These are phyloP conservation scores for Luidia sarsii DNA, from an alignment of 53 echinoderm and acorn worm species.

Conservation along the genomic window DNA sequence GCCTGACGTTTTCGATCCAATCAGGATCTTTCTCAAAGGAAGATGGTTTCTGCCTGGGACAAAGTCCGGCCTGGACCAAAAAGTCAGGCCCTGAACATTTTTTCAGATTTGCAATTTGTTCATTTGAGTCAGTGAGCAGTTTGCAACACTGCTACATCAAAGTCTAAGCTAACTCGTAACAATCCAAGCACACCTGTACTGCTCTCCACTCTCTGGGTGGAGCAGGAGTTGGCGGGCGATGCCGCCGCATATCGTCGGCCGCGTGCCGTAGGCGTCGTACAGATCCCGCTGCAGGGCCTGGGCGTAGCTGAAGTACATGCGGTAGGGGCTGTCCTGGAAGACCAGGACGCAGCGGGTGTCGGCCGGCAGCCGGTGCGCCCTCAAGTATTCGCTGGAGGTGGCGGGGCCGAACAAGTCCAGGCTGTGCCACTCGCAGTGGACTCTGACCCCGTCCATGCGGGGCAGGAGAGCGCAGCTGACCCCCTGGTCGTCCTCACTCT, in stretches of 20 bases:
- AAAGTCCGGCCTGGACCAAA: too few relatives aligned
- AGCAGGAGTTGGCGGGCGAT: constrained; percentile 52
- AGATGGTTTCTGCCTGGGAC: too few relatives aligned
- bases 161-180: too few relatives aligned
- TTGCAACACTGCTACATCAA: too few relatives aligned
- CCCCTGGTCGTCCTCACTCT: constrained; percentile 73
- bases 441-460: constrained; percentile 74
- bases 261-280: constrained; percentile 30
- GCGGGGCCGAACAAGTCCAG: not conserved
- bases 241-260: constrained; percentile 85
- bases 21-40: too few relatives aligned
- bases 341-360: constrained; percentile 77
- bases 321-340: constrained; percentile 39
- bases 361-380: not conserved
- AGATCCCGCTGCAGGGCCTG: constrained; percentile 62
- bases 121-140: too few relatives aligned
- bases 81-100: too few relatives aligned
- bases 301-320: not conserved
- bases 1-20: too few relatives aligned
- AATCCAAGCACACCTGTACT: too few relatives aligned
- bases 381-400: constrained; percentile 9
- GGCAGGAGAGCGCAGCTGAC: constrained; percentile 72
- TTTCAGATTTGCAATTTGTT: too few relatives aligned
- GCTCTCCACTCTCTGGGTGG: constrained; percentile 19
- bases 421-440: constrained; percentile 36